Evolutionary conservation across 2,888 invertebrate genomes (phyloP).

Genomic region (Volucella inflata): DNA sequence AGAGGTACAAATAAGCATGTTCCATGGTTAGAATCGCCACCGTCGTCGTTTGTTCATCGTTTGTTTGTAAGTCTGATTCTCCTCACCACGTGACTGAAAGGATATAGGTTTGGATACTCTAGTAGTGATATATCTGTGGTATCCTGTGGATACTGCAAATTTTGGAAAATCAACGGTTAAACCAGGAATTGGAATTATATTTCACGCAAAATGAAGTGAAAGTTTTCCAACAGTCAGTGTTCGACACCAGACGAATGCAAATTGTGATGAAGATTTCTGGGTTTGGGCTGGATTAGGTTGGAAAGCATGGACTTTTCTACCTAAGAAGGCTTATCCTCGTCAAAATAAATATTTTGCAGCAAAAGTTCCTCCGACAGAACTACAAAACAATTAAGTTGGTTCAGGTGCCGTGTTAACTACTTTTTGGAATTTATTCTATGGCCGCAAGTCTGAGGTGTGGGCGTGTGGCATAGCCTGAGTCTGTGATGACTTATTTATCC

Average conservation of each 20-base stretch:
- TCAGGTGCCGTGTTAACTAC: slow-evolving; percentile 62
- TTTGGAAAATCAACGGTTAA: slow-evolving; percentile 59
- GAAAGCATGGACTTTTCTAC: not conserved
- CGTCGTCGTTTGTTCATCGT: not conserved
- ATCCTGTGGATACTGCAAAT: slow-evolving; percentile 61
- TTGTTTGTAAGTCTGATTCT: not conserved
- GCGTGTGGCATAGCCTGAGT: no score
- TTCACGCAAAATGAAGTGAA: slow-evolving; percentile 65
- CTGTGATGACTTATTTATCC: no score
- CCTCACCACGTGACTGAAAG: slow-evolving; percentile 41
- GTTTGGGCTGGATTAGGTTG: no score
- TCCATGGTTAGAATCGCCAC: slow-evolving; percentile 1
- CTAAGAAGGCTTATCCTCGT: slow-evolving; percentile 44
- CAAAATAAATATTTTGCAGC: slow-evolving; percentile 59
- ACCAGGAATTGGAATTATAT: slow-evolving; percentile 57
- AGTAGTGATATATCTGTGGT: slow-evolving; percentile 62
- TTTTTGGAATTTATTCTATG: not conserved
- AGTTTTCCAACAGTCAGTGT: slow-evolving; percentile 33
- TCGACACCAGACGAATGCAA: slow-evolving; percentile 41
- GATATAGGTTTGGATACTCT: slow-evolving; percentile 20
- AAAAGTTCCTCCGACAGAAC: slow-evolving; percentile 5
- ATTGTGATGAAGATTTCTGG: slow-evolving; percentile 43
- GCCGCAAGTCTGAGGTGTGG: no score
- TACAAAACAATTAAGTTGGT: slow-evolving; percentile 60
- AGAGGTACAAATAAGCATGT: not conserved